Conservation (phyloP, 2,113 vertebrate genomes). For the Alectura lathami region DNA sequence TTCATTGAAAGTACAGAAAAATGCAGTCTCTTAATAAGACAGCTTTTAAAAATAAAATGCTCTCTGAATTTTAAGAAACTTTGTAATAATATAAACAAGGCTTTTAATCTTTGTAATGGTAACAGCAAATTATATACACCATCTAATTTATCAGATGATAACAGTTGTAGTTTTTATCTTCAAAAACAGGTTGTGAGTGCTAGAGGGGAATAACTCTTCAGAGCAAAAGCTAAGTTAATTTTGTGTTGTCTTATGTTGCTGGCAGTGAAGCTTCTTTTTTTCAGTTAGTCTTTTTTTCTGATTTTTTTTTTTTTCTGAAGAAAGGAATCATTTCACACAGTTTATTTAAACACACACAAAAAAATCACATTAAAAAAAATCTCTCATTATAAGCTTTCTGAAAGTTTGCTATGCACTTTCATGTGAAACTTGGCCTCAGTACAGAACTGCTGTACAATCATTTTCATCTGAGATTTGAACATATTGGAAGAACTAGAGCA, state of each 20-base stretch:
- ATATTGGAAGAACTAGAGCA: conserved; percentile 87
- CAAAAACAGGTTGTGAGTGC: conserved; percentile 64
- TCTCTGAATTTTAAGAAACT: conserved; percentile 52
- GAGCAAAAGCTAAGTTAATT: conserved; percentile 68
- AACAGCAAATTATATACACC: conserved; percentile 25
- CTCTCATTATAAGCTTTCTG: conserved; percentile 72
- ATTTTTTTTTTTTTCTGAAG: background rate
- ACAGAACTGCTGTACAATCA: conserved; percentile 75
- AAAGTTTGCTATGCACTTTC: conserved; percentile 78
- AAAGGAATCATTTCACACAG: background rate
- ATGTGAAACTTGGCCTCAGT: conserved; percentile 78
- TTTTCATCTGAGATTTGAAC: conserved; percentile 93
- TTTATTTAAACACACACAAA: conserved; percentile 56
- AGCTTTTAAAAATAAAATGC: background rate
- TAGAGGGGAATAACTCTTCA: conserved; percentile 59
- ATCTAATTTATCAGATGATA: conserved; percentile 34
- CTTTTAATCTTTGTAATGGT: conserved; percentile 32
- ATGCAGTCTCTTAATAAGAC: background rate
- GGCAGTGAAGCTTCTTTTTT: conserved; percentile 14
- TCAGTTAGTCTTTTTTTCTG: background rate
- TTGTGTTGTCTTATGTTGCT: conserved; percentile 39
- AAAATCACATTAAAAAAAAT: conserved; percentile 31
- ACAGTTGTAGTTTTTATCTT: conserved; percentile 66
- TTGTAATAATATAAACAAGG: conserved; percentile 27
- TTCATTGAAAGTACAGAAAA: background rate